Evolutionary conservation across 2,113 vertebrate species (phyloP).

Genomic region (Mirza zaza): DNA sequence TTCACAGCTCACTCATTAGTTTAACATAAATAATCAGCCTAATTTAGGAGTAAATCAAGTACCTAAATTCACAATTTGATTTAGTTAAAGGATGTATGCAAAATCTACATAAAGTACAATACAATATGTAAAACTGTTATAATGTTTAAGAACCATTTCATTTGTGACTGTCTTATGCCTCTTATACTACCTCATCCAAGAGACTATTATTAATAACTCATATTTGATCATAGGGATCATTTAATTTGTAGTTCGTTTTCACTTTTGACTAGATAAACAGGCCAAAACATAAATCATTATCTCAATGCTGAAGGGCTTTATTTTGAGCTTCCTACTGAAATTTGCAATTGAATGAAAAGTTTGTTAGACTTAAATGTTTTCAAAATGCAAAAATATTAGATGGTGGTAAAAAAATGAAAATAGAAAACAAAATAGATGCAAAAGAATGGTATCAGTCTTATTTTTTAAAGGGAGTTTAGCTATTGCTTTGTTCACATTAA

Average conservation of each 20-base stretch:
- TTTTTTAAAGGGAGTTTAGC: not conserved
- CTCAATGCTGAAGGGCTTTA: not conserved
- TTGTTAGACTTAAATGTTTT: slow-evolving; percentile 35
- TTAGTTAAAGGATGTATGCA: not conserved
- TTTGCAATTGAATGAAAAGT: not conserved
- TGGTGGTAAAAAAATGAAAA: not conserved
- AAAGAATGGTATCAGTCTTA: not conserved
- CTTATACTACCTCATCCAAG: not conserved
- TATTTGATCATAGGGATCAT: not conserved
- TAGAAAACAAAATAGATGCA: not conserved
- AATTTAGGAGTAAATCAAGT: not conserved
- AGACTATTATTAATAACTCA: not conserved
- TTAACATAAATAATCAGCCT: not conserved
- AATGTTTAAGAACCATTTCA: not conserved
- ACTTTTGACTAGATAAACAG: slow-evolving; percentile 24
- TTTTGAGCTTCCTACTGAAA: slow-evolving; percentile 22
- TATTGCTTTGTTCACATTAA: slow-evolving; percentile 37
- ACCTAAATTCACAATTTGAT: not conserved
- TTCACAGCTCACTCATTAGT: not conserved
- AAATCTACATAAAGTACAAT: not conserved
- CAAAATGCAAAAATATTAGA: slow-evolving; percentile 6
- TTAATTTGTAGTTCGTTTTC: slow-evolving; percentile 25
- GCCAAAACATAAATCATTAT: slow-evolving; percentile 23
- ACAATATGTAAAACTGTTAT: not conserved
- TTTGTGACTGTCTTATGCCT: not conserved